Percentiles rank a stretch among this genome's conserved stretches.
phyloP scores from a whole-genome alignment of 2,797 vertebrate genomes.

The Rhynchotus rufescens region DNA sequence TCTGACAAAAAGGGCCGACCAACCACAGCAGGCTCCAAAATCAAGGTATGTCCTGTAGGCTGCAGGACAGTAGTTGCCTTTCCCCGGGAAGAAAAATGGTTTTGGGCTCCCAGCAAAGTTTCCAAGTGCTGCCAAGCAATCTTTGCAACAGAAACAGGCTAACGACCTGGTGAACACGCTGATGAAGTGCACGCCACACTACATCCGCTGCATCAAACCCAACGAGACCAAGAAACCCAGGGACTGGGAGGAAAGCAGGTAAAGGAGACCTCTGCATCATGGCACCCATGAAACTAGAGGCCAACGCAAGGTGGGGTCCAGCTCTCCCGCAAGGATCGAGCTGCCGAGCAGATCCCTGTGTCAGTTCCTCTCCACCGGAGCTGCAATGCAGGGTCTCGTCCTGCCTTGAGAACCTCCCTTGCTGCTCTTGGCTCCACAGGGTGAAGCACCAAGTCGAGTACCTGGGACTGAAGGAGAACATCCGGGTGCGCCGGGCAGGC shows the following conservation, averaged over 20 bases:
- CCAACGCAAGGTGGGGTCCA: fast-evolving
- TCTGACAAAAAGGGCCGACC: slow-evolving; percentile 93
- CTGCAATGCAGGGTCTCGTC: neutral
- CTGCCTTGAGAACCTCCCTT: fast-evolving
- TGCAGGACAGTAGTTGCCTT: neutral
- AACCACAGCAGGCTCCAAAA: slow-evolving; percentile 91
- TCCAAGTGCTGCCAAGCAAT: neutral
- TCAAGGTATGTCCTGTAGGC: slow-evolving; percentile 84
- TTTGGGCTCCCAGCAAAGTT: neutral
- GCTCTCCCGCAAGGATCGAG: neutral
- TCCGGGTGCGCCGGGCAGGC: slow-evolving; percentile 91
- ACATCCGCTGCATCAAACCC: slow-evolving; percentile 97
- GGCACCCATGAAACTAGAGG: neutral
- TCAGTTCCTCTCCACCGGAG: neutral
- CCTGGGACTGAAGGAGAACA: slow-evolving; percentile 93
- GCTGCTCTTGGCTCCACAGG: slow-evolving; percentile 69
- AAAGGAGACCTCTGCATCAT: neutral
- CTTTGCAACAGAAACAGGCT: slow-evolving; percentile 89
- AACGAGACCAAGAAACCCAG: slow-evolving; percentile 94
- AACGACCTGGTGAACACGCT: slow-evolving; percentile 93
- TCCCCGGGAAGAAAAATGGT: neutral
- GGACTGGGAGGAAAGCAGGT: slow-evolving; percentile 98
- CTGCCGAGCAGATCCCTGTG: neutral
- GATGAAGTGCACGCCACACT: slow-evolving; percentile 96
- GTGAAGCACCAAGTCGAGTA: slow-evolving; percentile 95